phyloP scores from a whole-genome alignment of 1,140 invertebrate genomes.

The Apis florea region DNA sequence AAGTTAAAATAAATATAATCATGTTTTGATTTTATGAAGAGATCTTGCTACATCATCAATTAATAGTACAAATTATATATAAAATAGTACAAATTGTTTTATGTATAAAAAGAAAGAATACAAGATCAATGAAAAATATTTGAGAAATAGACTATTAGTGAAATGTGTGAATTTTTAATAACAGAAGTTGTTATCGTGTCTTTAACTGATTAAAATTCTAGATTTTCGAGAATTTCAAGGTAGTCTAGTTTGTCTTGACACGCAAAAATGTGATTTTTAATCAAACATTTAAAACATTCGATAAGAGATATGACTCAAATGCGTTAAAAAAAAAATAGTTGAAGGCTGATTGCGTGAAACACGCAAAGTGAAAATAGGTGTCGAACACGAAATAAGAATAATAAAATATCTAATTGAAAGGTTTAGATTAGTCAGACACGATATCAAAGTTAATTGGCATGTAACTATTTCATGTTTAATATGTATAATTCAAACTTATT shows the following conservation, averaged over 20 bases:
- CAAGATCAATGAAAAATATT: too few species aligned
- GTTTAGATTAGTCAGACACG: constrained; percentile 55
- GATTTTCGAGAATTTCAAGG: not conserved
- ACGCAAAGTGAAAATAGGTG: not conserved
- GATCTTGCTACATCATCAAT: too few species aligned
- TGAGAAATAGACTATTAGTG: not conserved
- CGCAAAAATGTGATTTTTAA: not conserved
- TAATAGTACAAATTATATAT: too few species aligned
- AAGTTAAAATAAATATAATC: too few species aligned
- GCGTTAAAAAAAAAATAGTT: not conserved
- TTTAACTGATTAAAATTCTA: not conserved
- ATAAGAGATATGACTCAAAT: not conserved
- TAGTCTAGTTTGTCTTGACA: not conserved
- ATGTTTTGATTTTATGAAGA: too few species aligned
- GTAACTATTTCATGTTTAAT: constrained; percentile 50
- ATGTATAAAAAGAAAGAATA: not conserved
- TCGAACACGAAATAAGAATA: not conserved
- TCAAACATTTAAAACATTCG: not conserved
- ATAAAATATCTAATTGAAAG: constrained; percentile 13
- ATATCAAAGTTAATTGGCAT: constrained; percentile 67
- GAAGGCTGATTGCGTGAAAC: not conserved
- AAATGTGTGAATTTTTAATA: not conserved
- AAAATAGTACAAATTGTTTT: too few species aligned
- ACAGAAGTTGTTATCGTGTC: not conserved
- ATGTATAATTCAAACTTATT: too few species aligned